Base-by-base conservation (phyloP, 2,888 invertebrate species). In the Anticlea derivata region DNA sequence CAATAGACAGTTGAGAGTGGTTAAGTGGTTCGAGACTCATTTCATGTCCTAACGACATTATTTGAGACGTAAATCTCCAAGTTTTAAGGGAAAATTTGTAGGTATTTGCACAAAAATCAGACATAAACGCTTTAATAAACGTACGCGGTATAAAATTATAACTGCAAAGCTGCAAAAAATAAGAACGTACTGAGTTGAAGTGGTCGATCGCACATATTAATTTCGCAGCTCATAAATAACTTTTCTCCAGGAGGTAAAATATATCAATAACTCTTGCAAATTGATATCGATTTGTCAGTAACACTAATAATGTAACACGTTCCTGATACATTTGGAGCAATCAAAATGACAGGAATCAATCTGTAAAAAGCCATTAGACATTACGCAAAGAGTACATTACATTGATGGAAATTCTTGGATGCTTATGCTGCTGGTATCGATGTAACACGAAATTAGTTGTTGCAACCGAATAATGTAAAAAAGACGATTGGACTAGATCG, bases 381-480 rank as follows among this genome's bases (percentile, higher is more conserved):
- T 81, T 82, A 73, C 81, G 76, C 68, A 79, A 79, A 77, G 57
- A 61, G 66, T 67, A 72, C 77, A 78, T 80, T 78, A 75, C 68
- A 71, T 78, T 77, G 75, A 80, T 81, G 75, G 75, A 75, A 79
- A 74, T 68, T 69, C 73, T 70, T 69, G 65, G 67, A 79, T 75
- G 72, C 68, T 75, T 63, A 69, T 39, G 64, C 66, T 65, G 68
- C 71, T 68, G 68, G 66, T 73, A 73, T 71, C 75, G 75, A 78
- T 80, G 78, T 79, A 80, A 82, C 68, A 73, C 70, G 50, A 78
- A 82, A 80, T 78, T 72, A 75, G 75, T 75, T 81, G 78, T 75
- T 78, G 83, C 78, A 82, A 82, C 76, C 73, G 70, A 70, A 77
- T 76, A 76, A 73, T 64, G 68, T 70, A 75, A 80, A 78, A n/a